Conservation (phyloP, 1,140 invertebrate genomes). For the Trinorchestia longiramus region DNA sequence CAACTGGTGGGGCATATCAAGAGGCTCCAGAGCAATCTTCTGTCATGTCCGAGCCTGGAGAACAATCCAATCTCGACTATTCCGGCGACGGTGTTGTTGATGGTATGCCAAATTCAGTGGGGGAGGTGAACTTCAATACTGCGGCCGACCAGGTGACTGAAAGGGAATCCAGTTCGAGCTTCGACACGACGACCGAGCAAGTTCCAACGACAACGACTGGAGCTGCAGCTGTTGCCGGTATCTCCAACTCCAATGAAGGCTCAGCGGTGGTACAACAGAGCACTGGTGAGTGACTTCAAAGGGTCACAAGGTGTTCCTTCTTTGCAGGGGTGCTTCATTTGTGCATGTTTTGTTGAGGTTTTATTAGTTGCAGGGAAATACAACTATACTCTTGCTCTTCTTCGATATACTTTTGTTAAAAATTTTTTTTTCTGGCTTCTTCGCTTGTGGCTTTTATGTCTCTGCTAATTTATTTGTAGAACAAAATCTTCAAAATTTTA, state of each 20-base stretch:
- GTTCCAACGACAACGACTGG: not conserved
- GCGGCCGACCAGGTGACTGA: not conserved
- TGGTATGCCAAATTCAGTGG: not conserved
- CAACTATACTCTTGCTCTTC: not conserved
- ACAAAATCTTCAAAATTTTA: not conserved
- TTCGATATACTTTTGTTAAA: not conserved
- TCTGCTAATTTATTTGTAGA: not conserved
- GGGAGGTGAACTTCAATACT: conserved; percentile 8
- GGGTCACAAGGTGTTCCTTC: not conserved
- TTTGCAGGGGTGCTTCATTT: not conserved
- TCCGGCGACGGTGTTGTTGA: not conserved
- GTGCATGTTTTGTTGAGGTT: not conserved
- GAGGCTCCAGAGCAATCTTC: not conserved
- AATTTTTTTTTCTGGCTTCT: not conserved
- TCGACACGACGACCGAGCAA: not conserved
- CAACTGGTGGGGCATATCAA: not conserved
- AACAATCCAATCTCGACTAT: not conserved
- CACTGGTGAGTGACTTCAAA: not conserved
- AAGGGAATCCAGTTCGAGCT: not conserved
- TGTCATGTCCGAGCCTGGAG: not conserved
- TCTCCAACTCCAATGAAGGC: not conserved
- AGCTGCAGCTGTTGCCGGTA: not conserved
- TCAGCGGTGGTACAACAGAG: not conserved
- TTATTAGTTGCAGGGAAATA: not conserved
- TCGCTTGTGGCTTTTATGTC: not conserved